phyloP scores from a whole-genome alignment of 92 coral and sea anemone genomes.

The Phenganax marumi region DNA sequence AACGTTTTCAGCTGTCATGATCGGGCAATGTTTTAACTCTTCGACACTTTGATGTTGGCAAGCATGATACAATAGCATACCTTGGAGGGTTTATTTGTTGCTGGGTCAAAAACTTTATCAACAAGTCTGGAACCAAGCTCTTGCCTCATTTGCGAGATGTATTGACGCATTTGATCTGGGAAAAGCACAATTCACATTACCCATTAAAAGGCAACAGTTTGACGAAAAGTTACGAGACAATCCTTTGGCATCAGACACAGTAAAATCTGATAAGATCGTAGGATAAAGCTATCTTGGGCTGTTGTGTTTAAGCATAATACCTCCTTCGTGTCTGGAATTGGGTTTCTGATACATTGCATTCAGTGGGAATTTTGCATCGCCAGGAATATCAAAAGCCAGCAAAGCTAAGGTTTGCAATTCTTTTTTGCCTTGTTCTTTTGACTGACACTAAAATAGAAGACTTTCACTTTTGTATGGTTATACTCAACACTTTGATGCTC shows the following conservation, averaged over 20 bases:
- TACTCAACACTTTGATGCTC: too few relatives aligned
- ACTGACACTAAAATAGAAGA: slow-evolving; percentile 58
- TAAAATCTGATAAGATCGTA: too few relatives aligned
- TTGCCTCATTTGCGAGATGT: slow-evolving; percentile 88
- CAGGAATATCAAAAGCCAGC: slow-evolving; percentile 79
- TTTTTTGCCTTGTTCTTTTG: slow-evolving; percentile 81
- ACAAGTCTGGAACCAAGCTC: slow-evolving; percentile 92
- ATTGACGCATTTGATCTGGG: slow-evolving; percentile 73
- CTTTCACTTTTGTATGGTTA: too few relatives aligned
- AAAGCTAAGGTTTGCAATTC: slow-evolving; percentile 87
- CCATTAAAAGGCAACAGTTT: not conserved
- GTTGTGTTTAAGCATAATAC: slow-evolving; percentile 30
- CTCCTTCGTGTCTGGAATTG: slow-evolving; percentile 76
- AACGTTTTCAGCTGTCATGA: not conserved
- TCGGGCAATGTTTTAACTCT: not conserved
- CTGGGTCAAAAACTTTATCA: slow-evolving; percentile 92
- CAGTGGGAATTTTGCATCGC: slow-evolving; percentile 86
- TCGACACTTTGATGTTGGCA: too few relatives aligned
- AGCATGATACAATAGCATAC: slow-evolving; percentile 43
- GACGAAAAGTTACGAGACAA: not conserved
- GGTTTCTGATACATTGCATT: slow-evolving; percentile 99
- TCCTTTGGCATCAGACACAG: too few relatives aligned
- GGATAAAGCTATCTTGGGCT: too few relatives aligned
- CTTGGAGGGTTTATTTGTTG: slow-evolving; percentile 94
- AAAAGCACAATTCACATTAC: not conserved